Evolutionary conservation across 1,140 invertebrate genomes (phyloP).

Genomic region (Mactra quadrangularis): DNA sequence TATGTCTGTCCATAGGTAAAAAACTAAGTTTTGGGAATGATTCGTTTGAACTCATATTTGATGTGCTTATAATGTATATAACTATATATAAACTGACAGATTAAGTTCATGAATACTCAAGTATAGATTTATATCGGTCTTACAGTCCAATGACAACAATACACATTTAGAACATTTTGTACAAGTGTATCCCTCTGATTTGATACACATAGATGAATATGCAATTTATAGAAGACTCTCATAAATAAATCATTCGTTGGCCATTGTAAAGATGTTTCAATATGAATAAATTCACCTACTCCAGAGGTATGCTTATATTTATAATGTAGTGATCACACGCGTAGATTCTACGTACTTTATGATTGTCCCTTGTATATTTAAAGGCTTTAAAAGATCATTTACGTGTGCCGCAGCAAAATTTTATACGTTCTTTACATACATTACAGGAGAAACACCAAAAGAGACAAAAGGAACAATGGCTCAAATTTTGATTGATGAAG

Average conservation of each 20-base stretch:
- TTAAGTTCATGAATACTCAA: not conserved
- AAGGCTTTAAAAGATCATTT: no score
- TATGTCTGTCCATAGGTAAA: constrained; percentile 46
- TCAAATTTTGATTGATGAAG: constrained; percentile 35
- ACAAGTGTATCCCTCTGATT: no score
- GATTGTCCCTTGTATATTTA: no score
- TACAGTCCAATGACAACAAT: not conserved
- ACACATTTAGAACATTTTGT: no score
- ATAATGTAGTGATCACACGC: constrained; percentile 1
- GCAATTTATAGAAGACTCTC: no score
- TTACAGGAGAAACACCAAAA: constrained; percentile 23
- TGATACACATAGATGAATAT: no score
- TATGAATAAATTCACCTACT: no score
- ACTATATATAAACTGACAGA: not conserved
- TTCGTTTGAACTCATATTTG: no score
- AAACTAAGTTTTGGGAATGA: no score
- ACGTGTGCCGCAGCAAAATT: no score
- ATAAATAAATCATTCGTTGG: not conserved
- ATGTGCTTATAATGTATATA: not conserved
- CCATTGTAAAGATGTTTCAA: no score
- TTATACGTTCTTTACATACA: not conserved
- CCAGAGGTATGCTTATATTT: not conserved
- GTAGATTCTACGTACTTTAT: not conserved
- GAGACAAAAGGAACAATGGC: constrained; percentile 17
- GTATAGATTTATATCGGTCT: not conserved